A percentile compares a stretch with the other conserved stretches of the same genome.
Evolutionary conservation across 2,797 vertebrate genomes (phyloP).

Genomic region (Coregonus sp.): DNA sequence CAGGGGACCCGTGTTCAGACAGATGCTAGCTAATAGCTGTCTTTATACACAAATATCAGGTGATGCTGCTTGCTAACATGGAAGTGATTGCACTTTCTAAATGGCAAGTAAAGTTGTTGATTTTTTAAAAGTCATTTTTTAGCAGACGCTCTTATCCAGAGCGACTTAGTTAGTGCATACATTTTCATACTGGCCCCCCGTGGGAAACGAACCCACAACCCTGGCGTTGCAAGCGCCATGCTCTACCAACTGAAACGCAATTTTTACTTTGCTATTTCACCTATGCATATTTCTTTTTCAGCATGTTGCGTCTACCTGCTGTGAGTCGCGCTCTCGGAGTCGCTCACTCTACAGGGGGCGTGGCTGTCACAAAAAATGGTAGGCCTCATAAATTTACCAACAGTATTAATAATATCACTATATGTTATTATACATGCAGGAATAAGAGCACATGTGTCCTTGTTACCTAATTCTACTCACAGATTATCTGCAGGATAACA

Average conservation of each 20-base stretch:
- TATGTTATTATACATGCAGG: conserved; percentile 16
- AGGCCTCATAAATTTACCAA: conserved; percentile 39
- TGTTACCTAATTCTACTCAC: conserved; percentile 21
- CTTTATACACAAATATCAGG: no score
- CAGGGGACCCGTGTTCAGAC: no score
- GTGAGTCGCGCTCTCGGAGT: conserved; percentile 73
- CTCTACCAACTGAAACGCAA: background rate
- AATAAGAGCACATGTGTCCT: background rate
- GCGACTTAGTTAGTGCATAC: no score
- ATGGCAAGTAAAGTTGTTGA: background rate
- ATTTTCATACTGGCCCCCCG: no score
- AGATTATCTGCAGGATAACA: conserved; percentile 49
- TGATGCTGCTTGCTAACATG: background rate
- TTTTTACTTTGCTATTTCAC: background rate
- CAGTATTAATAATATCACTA: conserved; percentile 10
- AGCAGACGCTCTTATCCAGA: no score
- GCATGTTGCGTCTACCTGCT: conserved; percentile 81
- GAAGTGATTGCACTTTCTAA: background rate
- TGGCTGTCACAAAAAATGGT: conserved; percentile 68
- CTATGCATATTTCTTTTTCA: conserved; percentile 38
- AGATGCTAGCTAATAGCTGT: no score
- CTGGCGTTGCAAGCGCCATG: no score
- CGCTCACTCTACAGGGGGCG: conserved; percentile 62
- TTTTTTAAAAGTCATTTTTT: no score
- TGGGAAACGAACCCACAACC: no score